Base-by-base conservation (phyloP, 1,140 invertebrate genomes). In the Thaumatotibia leucotreta region DNA sequence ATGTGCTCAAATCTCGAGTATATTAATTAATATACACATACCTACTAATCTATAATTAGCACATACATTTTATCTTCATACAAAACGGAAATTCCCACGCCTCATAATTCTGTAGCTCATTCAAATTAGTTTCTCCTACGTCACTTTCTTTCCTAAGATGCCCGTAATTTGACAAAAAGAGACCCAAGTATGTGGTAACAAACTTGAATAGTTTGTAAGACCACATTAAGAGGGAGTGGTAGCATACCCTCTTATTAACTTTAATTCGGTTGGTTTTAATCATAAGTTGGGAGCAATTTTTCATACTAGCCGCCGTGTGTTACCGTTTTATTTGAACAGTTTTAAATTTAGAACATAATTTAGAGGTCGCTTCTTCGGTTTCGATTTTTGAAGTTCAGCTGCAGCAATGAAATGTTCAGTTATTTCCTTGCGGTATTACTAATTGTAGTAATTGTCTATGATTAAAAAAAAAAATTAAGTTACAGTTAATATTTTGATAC, bases 211-310 rank as follows among this genome's bases (percentile, higher is more conserved):
- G 69, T 74, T 77, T 72, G 74, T 73, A 81, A 82, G 72, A 66
- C 64, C 58, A 66, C 77, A 86, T 84, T 84, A 83, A 76, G 70
- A 64, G 73, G 84, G 83, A 77, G 83, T 82, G 79, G 78, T 74
- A 49, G 58, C 62, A 66, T 64, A 85, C 77, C 83, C 78, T 65
- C 76, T 85, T 72, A 87, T 87, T 87, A 85, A 77, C 49, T 79
- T 67, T 79, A 76, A 77, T 83, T 82, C 69, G 72, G 64, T 68
- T 76, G 69, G 73, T 75, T 83, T 77, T 82, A 76, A 76, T 73
- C 70, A 77, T 79, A 84, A 79, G 61, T 75, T 73, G 64, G 69
- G 65, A 77, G 68, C 67, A 67, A 76, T 77, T 82, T 80, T 82
- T 80, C 71, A 72, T 70, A 71, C 66, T 33, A 67, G 52, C 39